Conservation (phyloP, 1,140 invertebrate species). For the Calephelis virginiensis region DNA sequence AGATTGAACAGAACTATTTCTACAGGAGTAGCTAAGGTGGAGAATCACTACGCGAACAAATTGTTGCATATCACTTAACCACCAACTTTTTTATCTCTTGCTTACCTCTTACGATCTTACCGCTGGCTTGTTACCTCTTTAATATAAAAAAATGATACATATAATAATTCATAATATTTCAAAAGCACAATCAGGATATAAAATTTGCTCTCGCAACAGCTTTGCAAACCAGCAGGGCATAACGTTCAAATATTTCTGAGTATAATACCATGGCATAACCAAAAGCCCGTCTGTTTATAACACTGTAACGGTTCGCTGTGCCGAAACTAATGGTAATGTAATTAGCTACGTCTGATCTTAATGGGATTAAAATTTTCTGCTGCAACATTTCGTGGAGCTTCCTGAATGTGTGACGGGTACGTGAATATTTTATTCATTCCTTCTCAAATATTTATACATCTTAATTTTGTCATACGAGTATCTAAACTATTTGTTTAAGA, state of each 20-base stretch:
- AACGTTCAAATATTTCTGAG: slow-evolving; percentile 19
- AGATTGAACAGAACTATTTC: no score
- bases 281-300: slow-evolving; percentile 35
- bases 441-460: no score
- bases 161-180: background rate
- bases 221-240: slow-evolving; percentile 24
- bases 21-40: no score
- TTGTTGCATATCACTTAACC: no score
- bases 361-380: slow-evolving; percentile 42
- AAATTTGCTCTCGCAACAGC: slow-evolving; percentile 25
- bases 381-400: slow-evolving; percentile 9
- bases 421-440: background rate
- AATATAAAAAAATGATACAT: background rate
- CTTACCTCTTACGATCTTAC: no score
- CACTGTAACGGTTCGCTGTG: slow-evolving; percentile 44
- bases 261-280: slow-evolving; percentile 28
- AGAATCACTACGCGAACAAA: no score
- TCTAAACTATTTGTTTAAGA: no score
- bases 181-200: slow-evolving; percentile 21
- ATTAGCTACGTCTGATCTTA: slow-evolving; percentile 50
- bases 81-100: no score
- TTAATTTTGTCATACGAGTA: no score
- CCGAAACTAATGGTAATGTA: slow-evolving; percentile 60
- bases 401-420: background rate
- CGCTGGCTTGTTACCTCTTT: no score